These are phyloP conservation scores for Enteromius unitaeniatus DNA, from an alignment of 2,797 vertebrate species.

Conservation along the genomic window DNA sequence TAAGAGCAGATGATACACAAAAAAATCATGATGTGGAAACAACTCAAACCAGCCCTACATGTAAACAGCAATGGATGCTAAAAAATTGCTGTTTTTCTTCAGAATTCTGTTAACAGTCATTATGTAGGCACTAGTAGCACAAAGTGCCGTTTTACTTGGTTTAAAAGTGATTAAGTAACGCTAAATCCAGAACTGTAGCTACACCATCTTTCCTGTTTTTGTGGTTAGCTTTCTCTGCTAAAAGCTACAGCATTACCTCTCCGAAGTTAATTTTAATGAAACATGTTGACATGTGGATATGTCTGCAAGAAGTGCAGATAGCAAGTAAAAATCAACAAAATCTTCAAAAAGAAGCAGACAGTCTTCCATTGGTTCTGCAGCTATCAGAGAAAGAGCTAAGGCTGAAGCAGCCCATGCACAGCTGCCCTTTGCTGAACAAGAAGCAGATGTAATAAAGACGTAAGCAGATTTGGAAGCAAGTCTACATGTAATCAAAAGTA, in stretches of 20 bases:
- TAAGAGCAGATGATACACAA: background rate
- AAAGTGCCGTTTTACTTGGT: background rate
- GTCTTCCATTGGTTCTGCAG: background rate
- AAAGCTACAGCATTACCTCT: background rate
- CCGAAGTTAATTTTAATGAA: background rate
- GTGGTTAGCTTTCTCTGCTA: background rate
- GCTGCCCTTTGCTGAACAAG: background rate
- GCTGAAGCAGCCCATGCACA: background rate
- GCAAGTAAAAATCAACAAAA: background rate
- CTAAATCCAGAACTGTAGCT: background rate
- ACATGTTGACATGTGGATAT: background rate
- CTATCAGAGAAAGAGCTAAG: background rate
- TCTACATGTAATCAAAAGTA: background rate
- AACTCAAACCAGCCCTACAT: background rate
- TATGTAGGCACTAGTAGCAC: background rate
- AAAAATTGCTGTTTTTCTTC: background rate
- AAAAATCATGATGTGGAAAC: background rate
- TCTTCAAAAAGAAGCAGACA: constrained; percentile 6
- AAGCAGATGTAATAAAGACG: background rate
- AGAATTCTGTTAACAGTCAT: background rate
- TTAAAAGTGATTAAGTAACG: background rate
- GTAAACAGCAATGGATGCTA: background rate
- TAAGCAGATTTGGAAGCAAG: background rate
- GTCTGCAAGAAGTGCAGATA: background rate
- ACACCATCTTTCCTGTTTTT: background rate